Base-by-base conservation (phyloP, 2,888 invertebrate genomes). In the Chrysolina oricalcia region DNA sequence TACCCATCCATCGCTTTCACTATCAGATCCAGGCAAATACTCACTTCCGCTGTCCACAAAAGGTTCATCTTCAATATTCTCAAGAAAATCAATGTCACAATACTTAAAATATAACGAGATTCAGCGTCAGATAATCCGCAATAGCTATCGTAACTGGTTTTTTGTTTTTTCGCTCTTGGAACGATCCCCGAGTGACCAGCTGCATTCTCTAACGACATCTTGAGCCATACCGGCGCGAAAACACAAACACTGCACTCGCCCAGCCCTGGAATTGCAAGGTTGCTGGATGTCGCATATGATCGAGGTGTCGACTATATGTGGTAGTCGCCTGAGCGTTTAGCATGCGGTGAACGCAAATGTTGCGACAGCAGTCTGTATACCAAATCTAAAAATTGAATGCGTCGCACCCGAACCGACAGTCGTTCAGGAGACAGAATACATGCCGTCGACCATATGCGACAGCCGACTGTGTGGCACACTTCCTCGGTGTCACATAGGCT, bases 241-340 rank as follows among this genome's bases (percentile, higher is more conserved):
- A n/a, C 43, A 63, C 43, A 43, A 43, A 43, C 43, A 43, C 43
- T 43, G 43, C 43, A 43, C 43, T 43, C 43, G 9, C 43, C 15
- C 6, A 43, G 68, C n/a, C n/a, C n/a, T n/a, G n/a, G n/a, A n/a
- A n/a, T n/a, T n/a, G n/a, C n/a, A n/a, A n/a, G n/a, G n/a, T 73
- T 56, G 73, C 68, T 68, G 62, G 62, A 73, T 73, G 68, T 73
- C 68, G 73, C 68, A 73, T 27, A 73, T 70, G 48, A 70, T 74
- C 69, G 70, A 74, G 69, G 43, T 50, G 27, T 27, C 27, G 27
- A 27, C 27, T 27, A 27, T 27, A 27, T 27, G 27, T 27, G 27
- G 27, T 5, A 68, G 64, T 53, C 40, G 63, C 69, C 70, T 73
- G 73, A 69, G 63, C 19, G 73, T 50, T 69, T 46, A 50, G 69